A percentile compares a stretch with the other conserved stretches of the same genome.
Conservation (phyloP, 37 sponge, comb jelly and placozoan species). For the Halichondria panicea region DNA sequence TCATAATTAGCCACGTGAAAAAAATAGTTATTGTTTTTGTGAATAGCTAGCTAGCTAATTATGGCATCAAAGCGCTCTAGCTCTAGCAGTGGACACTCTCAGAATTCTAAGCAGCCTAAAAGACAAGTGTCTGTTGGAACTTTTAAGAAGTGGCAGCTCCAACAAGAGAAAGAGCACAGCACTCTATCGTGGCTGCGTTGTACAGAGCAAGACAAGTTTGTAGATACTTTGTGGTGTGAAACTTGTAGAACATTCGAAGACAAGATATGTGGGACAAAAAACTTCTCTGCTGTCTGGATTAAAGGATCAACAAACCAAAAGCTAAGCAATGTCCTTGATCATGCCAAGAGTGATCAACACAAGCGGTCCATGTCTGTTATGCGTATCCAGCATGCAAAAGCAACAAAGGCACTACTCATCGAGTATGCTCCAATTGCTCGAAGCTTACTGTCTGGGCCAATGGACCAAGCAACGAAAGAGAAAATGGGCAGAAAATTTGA, state of each 20-base stretch:
- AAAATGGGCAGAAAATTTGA: constrained; percentile 40
- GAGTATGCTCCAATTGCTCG: constrained; percentile 43
- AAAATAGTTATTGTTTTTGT: too few species aligned
- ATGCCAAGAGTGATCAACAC: constrained; percentile 55
- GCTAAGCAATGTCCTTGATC: constrained; percentile 63
- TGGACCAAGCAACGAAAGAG: constrained; percentile 20
- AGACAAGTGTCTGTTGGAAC: constrained; percentile 40
- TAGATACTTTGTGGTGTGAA: constrained; percentile 45
- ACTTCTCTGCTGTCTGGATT: constrained; percentile 61
- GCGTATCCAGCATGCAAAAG: constrained; percentile 29
- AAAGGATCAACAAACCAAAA: constrained; percentile 62
- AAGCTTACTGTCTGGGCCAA: not conserved
- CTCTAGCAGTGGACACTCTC: too few species aligned
- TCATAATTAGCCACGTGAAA: too few species aligned
- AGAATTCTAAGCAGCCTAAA: too few species aligned
- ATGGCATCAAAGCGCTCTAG: too few species aligned
- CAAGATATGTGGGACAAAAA: constrained; percentile 33
- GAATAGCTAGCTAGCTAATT: too few species aligned
- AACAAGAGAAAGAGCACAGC: constrained; percentile 29
- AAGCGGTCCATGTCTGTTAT: constrained; percentile 28
- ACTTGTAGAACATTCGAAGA: constrained; percentile 41
- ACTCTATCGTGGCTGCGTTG: constrained; percentile 49
- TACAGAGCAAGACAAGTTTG: constrained; percentile 26
- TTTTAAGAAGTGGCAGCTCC: constrained; percentile 53
- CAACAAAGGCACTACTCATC: not conserved